Base-by-base conservation (phyloP, 2,888 invertebrate genomes). In the Mechanitis messenoides region DNA sequence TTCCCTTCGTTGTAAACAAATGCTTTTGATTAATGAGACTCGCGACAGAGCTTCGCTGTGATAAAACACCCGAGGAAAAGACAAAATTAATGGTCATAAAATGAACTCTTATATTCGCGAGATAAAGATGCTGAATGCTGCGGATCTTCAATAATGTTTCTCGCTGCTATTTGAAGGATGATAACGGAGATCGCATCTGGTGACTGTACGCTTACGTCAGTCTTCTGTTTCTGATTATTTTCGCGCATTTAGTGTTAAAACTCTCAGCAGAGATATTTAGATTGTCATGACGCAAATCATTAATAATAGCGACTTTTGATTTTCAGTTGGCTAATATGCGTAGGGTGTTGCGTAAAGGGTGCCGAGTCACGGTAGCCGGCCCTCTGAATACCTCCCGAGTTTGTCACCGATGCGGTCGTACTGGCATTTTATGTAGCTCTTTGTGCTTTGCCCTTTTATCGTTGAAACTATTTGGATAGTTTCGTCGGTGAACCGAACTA, bases 1-100 rank as follows among this genome's bases (percentile, higher is more conserved):
- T 88, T 90, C 88, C 87, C 88, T 88, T 85, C 88, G 85, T 88
- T 90, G 89, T 90, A 90, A 90, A 90, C 90, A 90, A 90, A 90
- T 90, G 90, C 86, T 89, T 89, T 89, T 90, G 90, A 90, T 90
- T 90, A 90, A 90, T 90, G 90, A 87, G 89, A 85, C 89, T 81
- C 84, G 89, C 89, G 89, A 89, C 90, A 87, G 88, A 87, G 86
- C 78, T 79, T 81, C 86, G 85, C 81, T 84, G 82, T 82, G 89
- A 90, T 90, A 90, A 90, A 89, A 87, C 87, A 87, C 86, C 87
- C 86, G 78, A 85, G 80, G 85, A 87, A 88, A 88, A 84, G 84
- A 74, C 87, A 82, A 89, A 88, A 90, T 90, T 90, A 90, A 90
- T 90, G 89, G 88, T 88, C 87, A 90, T 88, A 88, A 90, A 90